These are phyloP conservation scores for Drosophila robusta DNA, from an alignment of 2,888 invertebrate species.

Conservation along the genomic window DNA sequence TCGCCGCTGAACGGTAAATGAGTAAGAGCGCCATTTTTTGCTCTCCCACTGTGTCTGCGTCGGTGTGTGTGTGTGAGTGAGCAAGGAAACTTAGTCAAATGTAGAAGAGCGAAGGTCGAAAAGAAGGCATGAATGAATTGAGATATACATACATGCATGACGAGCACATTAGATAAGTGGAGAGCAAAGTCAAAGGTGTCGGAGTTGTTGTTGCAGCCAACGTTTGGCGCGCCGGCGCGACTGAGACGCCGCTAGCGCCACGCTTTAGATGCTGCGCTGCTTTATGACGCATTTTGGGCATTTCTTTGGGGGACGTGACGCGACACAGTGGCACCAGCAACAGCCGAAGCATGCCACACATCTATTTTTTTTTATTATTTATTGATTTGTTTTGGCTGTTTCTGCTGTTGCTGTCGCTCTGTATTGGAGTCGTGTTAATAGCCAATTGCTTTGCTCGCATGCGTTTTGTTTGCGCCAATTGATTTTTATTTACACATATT, in stretches of 20 bases:
- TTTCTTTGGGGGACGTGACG: slow-evolving; percentile 57
- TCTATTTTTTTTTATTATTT: slow-evolving; percentile 38
- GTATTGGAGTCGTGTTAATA: slow-evolving; percentile 51
- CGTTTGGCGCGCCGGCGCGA: slow-evolving; percentile 52
- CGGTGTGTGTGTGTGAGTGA: slow-evolving; percentile 9
- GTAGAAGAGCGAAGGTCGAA: slow-evolving; percentile 66
- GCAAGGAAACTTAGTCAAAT: slow-evolving; percentile 36
- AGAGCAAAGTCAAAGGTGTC: slow-evolving; percentile 52
- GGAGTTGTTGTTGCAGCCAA: slow-evolving; percentile 28
- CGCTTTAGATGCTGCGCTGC: slow-evolving; percentile 52
- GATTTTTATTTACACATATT: slow-evolving; percentile 77
- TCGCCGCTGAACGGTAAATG: slow-evolving; percentile 58
- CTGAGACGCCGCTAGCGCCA: slow-evolving; percentile 24
- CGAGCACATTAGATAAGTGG: slow-evolving; percentile 46
- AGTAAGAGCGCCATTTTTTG: slow-evolving; percentile 33
- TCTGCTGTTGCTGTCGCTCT: slow-evolving; percentile 28
- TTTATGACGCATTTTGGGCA: slow-evolving; percentile 62
- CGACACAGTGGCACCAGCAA: slow-evolving; percentile 67
- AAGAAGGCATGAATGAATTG: slow-evolving; percentile 73
- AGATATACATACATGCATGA: slow-evolving; percentile 19
- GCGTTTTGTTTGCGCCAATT: slow-evolving; percentile 60
- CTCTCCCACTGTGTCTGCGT: slow-evolving; percentile 36
- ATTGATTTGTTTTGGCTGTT: slow-evolving; percentile 74
- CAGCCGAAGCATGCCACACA: slow-evolving; percentile 7
- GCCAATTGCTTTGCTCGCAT: slow-evolving; percentile 56